phyloP scores from a whole-genome alignment of 2,797 vertebrate genomes.

The Merluccius polli region DNA sequence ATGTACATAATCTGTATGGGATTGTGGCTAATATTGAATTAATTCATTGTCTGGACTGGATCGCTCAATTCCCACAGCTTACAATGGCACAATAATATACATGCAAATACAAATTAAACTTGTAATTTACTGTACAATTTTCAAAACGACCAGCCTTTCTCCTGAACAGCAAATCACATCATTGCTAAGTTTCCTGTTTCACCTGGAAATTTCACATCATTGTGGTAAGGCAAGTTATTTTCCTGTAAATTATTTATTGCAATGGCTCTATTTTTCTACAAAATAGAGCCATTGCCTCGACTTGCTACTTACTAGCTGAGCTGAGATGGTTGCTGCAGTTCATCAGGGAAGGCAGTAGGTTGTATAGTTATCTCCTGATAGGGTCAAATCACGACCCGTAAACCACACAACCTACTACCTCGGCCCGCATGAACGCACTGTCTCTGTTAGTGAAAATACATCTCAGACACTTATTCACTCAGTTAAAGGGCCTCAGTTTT shows the following conservation, averaged over 20 bases:
- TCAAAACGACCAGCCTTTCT: too few species aligned
- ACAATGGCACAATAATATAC: too few species aligned
- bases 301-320: constrained; percentile 30
- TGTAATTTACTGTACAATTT: too few species aligned
- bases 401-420: constrained; percentile 99
- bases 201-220: too few species aligned
- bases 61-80: too few species aligned
- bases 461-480: constrained; percentile 38
- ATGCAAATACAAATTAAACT: too few species aligned
- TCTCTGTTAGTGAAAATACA: neutral
- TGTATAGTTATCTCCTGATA: constrained; percentile 82
- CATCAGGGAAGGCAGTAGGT: constrained; percentile 87
- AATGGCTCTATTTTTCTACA: too few species aligned
- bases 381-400: constrained; percentile 98
- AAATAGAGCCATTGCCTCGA: neutral
- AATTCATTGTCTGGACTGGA: too few species aligned
- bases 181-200: too few species aligned
- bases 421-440: constrained; percentile 75
- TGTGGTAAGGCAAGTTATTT: neutral
- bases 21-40: too few species aligned
- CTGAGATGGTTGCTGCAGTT: constrained; percentile 62
- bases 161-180: too few species aligned
- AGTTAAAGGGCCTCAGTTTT: constrained; percentile 13
- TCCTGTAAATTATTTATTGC: neutral
- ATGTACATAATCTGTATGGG: too few species aligned